Base-by-base conservation (phyloP, 2,113 vertebrate species). In the Pardalotus punctatus region DNA sequence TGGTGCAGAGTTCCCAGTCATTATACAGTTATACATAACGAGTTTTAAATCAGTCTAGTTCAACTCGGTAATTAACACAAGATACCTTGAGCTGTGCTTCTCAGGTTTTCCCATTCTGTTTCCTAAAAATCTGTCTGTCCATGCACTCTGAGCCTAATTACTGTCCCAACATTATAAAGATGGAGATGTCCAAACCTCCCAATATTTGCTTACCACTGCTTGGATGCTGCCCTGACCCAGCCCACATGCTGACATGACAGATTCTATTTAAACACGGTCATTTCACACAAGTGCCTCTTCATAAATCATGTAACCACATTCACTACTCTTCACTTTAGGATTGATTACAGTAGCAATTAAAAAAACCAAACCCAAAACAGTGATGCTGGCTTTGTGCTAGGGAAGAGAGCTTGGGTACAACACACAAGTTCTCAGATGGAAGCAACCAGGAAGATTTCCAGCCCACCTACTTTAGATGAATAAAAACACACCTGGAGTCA, bases 241-340 rank as follows among this genome's bases (percentile, higher is more conserved):
- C 67, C 40, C 36, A 42, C n/a, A 6, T 4, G n/a, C 28, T 81
- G 69, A 84, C 42, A 14, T 11, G n/a, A 57, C 3, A 12, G 35
- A 16, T 64, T 81, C 57, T 57, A 20, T 42, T 31, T 38, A 73
- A 77, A 88, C 3, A 18, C 0, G 0, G 12, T 38, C 14, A 33
- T 56, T 42, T 67, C 57, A 64, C 57, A 22, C 2, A 3, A 72
- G 51, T 21, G 12, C 8, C 51, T 65, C 70, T 43, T 74, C 62
- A 28, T 29, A 60, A 84, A 23, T 57, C 38, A 14, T 3, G 10
- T 47, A 47, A 91, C n/a, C 21, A 36, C 20, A 51, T 48, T 28
- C 29, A 35, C 28, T 60, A 2, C 54, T 53, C 40, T 80, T 93
- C 67, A 56, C 31, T 84, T 40, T 12, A 21, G 28, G 36, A 61